A percentile compares a stretch with the other conserved stretches of the same genome.
These are phyloP conservation scores for Emydocephalus ijimae DNA, from an alignment of 2,113 vertebrate species.

Conservation along the genomic window DNA sequence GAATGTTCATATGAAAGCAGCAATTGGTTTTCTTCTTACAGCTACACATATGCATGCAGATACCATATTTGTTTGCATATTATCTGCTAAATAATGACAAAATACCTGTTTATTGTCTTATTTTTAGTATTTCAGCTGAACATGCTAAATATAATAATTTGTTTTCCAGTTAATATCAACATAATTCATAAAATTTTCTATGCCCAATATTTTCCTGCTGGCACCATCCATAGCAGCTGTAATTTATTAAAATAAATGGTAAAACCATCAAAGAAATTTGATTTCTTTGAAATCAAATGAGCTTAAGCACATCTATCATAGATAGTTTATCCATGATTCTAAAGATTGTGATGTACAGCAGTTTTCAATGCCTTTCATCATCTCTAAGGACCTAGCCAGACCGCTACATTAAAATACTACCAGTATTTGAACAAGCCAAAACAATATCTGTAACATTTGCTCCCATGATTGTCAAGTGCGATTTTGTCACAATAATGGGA, in stretches of 20 bases:
- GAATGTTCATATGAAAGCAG: conserved; percentile 4
- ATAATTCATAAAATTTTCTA: neutral
- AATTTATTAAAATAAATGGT: neutral
- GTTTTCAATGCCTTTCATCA: neutral
- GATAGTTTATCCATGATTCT: neutral
- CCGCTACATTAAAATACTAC: neutral
- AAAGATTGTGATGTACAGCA: neutral
- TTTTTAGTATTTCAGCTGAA: neutral
- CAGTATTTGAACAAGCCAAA: neutral
- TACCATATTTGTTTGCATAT: neutral
- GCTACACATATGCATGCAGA: neutral
- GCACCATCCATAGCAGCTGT: neutral
- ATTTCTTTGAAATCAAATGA: too few species aligned
- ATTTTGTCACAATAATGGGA: neutral
- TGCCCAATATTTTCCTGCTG: neutral
- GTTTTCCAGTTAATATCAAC: neutral
- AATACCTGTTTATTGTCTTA: accelerated
- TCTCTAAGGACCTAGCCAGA: neutral
- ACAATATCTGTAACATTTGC: neutral
- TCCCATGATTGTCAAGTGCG: neutral
- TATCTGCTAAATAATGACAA: neutral
- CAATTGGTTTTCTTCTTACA: neutral
- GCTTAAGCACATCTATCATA: neutral
- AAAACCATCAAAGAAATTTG: neutral
- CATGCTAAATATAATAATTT: neutral